Percentiles rank a stretch among this genome's conserved stretches.
phyloP scores from a whole-genome alignment of 2,113 vertebrate genomes.

The Pteronura brasiliensis region DNA sequence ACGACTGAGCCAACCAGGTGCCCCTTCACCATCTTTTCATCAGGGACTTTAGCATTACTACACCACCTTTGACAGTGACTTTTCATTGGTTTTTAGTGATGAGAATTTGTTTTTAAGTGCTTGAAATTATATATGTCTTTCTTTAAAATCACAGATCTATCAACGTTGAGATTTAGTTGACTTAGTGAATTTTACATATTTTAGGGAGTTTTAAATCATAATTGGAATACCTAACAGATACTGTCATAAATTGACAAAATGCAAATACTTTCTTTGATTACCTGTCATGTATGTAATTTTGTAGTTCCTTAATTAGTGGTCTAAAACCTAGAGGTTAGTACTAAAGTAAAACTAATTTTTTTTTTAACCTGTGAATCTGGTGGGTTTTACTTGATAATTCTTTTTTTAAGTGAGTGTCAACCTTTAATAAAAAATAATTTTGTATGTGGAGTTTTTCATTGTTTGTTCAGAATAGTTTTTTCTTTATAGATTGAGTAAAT shows the following conservation, averaged over 20 bases:
- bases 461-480: slow-evolving; percentile 28
- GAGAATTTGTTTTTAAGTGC: slow-evolving; percentile 31
- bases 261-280: slow-evolving; percentile 25
- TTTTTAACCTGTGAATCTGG: background rate
- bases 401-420: slow-evolving; percentile 14
- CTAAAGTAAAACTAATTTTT: background rate
- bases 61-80: slow-evolving; percentile 3
- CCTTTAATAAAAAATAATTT: slow-evolving; percentile 16
- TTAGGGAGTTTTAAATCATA: background rate
- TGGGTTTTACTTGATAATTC: background rate
- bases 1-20: background rate
- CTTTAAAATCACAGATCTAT: background rate
- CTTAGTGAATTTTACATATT: background rate
- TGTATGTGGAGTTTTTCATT: slow-evolving; percentile 1
- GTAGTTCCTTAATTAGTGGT: slow-evolving; percentile 20
- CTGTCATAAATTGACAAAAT: background rate
- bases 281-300: slow-evolving; percentile 30
- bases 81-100: slow-evolving; percentile 40
- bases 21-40: background rate
- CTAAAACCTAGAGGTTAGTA: background rate
- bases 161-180: slow-evolving; percentile 44
- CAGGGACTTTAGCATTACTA: background rate
- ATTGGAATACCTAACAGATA: background rate
- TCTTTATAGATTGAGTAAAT: slow-evolving; percentile 37
- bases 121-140: background rate